Base-by-base conservation (phyloP, 2,797 vertebrate species). In the Liasis olivaceus region DNA sequence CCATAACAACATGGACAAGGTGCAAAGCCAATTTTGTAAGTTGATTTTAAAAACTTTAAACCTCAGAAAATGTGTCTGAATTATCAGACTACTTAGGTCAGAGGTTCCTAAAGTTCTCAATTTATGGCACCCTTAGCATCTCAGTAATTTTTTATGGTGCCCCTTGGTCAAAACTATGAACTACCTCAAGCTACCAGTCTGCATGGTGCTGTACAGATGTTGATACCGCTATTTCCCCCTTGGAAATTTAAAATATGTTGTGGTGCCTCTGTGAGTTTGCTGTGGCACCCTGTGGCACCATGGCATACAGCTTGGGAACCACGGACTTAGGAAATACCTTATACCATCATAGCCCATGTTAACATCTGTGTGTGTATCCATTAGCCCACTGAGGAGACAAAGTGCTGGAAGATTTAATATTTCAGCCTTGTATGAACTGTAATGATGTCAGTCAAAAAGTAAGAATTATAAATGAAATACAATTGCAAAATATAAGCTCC, bases 281-380 rank as follows among this genome's bases (percentile, higher is more conserved):
- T 54, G 8, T 54, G 51, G 51, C 51, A 54, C 51, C 51, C 51
- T 54, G 51, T 54, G 8, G 69, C 5, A 72, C 31, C 5, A 72
- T 1, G 36, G 31, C 31, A 36, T 72, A 72, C 31, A 72, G 36
- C n/a, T 36, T 72, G 6, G 31, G 5, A 36, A 72, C 36, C 66
- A 31, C 14, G n/a, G 66, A 72, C 5, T 93, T 31, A 31, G 87
- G 91, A 93, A 95, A 93, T 11, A 58, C 72, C 60, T 92, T 92
- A 94, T 66, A 20, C 3, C 87, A 84, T 56, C n/a, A 72, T 72
- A 94, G 60, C 77, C n/a, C 5, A 1, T 12, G 28, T 93, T 12
- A 85, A 93, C 47, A 47, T 89, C 93, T 93, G 91, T 93, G 93
- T 93, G 93, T 95, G 92, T 93, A 95, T 96, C 94, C 94, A 95